Percentiles rank a stretch among this genome's conserved stretches.
These are phyloP conservation scores for Enteromius thamalakanensis DNA, from an alignment of 2,797 vertebrate genomes.

Conservation along the genomic window DNA sequence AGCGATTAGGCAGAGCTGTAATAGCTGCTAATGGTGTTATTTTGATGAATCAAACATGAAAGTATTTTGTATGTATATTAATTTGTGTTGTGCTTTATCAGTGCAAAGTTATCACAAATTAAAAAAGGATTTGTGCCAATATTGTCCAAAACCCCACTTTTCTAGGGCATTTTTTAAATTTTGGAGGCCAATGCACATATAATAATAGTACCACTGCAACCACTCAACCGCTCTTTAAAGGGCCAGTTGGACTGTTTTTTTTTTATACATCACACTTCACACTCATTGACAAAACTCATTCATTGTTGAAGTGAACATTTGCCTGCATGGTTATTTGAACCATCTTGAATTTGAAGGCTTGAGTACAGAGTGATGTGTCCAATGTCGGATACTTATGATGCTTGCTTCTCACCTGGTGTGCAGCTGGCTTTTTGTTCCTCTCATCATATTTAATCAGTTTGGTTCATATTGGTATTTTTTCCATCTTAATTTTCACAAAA, in stretches of 20 bases:
- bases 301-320: not conserved
- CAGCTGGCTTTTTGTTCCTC: not conserved
- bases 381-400: not conserved
- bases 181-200: not conserved
- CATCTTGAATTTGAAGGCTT: not conserved
- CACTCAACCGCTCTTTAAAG: no score
- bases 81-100: no score
- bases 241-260: no score
- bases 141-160: no score
- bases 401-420: not conserved
- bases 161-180: no score
- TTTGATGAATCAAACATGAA: no score
- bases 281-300: not conserved
- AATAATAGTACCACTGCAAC: not conserved
- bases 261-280: not conserved
- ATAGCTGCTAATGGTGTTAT: no score
- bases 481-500: not conserved
- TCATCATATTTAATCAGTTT: not conserved
- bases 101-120: no score
- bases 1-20: no score
- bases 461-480: not conserved
- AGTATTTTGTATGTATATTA: no score
- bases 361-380: not conserved
- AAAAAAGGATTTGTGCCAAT: no score
- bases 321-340: not conserved